phyloP scores from a whole-genome alignment of 2,888 invertebrate species.

The Chrysolina haemoptera region DNA sequence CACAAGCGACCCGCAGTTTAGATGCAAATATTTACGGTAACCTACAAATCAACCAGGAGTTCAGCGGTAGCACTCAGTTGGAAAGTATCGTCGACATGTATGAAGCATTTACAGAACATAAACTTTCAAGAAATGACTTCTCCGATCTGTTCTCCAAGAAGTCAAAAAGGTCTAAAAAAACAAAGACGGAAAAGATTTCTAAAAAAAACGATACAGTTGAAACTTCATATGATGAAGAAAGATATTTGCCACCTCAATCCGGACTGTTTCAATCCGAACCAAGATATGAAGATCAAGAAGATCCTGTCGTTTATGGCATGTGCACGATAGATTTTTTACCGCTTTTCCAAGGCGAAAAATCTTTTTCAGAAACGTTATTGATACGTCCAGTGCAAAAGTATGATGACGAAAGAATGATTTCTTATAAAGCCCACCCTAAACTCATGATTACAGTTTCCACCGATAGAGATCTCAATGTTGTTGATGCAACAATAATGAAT shows the following conservation, averaged over 20 bases:
- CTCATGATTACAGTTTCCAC: conserved; percentile 57
- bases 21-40: neutral
- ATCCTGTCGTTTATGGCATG: conserved; percentile 2
- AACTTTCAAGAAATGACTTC: neutral
- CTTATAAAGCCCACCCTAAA: conserved; percentile 61
- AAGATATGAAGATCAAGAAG: neutral
- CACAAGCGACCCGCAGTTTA: neutral
- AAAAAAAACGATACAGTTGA: no score
- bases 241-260: neutral
- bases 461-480: conserved; percentile 49
- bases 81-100: neutral
- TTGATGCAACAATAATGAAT: conserved; percentile 57
- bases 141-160: neutral
- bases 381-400: conserved; percentile 56
- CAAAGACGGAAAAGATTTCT: neutral
- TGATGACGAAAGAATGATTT: conserved; percentile 58
- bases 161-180: neutral
- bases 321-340: conserved; percentile 52
- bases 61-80: neutral
- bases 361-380: conserved; percentile 53
- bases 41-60: neutral
- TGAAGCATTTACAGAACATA: conserved; percentile 1
- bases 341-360: conserved; percentile 52
- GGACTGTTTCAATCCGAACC: neutral
- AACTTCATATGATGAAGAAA: neutral